These are phyloP conservation scores for Meloidogyne chitwoodi DNA, from an alignment of 1,140 invertebrate species.

Conservation along the genomic window DNA sequence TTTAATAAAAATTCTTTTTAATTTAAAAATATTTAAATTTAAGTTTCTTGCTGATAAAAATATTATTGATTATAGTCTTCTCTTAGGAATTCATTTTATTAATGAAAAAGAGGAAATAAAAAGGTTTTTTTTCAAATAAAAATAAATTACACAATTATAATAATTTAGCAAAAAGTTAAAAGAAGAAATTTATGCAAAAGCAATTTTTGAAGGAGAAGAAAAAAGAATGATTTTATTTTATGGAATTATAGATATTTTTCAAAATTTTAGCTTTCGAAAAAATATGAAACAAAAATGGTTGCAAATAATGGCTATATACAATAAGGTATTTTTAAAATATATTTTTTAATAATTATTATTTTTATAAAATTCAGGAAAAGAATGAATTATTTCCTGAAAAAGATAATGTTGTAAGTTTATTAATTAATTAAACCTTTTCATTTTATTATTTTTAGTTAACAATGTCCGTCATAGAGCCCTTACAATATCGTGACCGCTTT, in stretches of 20 bases:
- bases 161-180: too few species aligned
- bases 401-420: background rate
- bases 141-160: background rate
- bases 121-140: background rate
- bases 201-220: background rate
- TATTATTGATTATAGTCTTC: background rate
- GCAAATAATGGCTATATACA: background rate
- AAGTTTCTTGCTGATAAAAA: background rate
- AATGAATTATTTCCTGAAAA: background rate
- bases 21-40: background rate
- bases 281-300: background rate
- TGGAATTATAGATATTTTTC: background rate
- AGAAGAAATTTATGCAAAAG: too few species aligned
- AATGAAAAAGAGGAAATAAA: background rate
- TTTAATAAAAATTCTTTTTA: too few species aligned
- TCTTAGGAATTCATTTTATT: background rate
- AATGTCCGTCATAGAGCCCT: background rate
- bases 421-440: background rate
- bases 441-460: background rate
- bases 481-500: background rate
- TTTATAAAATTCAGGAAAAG: background rate
- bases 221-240: background rate
- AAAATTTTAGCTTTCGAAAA: background rate
- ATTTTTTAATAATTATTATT: background rate
- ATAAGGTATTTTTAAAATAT: background rate